A percentile compares a stretch with the other conserved stretches of the same genome.
phyloP scores from a whole-genome alignment of 1,140 invertebrate species.

The Polyergus mexicanus region DNA sequence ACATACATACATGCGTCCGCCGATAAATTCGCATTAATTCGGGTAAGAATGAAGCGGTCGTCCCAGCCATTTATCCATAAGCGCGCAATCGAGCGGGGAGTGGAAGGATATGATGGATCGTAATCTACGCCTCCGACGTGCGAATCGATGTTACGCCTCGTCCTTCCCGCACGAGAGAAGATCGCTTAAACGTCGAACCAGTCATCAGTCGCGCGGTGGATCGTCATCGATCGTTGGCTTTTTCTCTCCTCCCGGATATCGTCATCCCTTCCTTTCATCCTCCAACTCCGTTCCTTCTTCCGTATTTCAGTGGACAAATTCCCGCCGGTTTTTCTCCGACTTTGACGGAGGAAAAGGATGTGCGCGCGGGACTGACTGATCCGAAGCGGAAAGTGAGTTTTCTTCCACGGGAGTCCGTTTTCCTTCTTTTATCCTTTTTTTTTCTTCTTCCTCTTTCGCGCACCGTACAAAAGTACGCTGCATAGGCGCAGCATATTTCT shows the following conservation, averaged over 20 bases:
- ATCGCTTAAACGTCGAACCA: background rate
- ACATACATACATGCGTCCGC: background rate
- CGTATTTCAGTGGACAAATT: slow-evolving; percentile 29
- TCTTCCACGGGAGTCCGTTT: slow-evolving; percentile 53
- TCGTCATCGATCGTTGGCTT: slow-evolving; percentile 39
- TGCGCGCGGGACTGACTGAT: slow-evolving; percentile 55
- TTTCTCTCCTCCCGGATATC: background rate
- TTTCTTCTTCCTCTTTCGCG: slow-evolving; percentile 48
- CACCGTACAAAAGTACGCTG: slow-evolving; percentile 32
- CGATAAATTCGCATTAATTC: slow-evolving; percentile 57
- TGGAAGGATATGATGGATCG: slow-evolving; percentile 39
- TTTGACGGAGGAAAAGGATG: slow-evolving; percentile 13
- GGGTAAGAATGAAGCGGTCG: slow-evolving; percentile 44
- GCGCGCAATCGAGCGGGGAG: background rate
- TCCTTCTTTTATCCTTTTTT: slow-evolving; percentile 43
- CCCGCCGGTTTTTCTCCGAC: slow-evolving; percentile 50
- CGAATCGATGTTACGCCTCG: slow-evolving; percentile 38
- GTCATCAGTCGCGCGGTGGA: background rate
- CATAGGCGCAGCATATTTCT: slow-evolving; percentile 53
- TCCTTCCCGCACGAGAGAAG: background rate
- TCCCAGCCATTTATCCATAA: slow-evolving; percentile 37
- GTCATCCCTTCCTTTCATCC: background rate
- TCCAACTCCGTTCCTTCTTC: background rate
- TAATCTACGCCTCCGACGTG: slow-evolving; percentile 47
- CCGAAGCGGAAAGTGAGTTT: slow-evolving; percentile 79